Evolutionary conservation across 2,113 vertebrate species (phyloP), one percentile per base, ranked within the genome.

Genomic region (Sardina pilchardus): DNA sequence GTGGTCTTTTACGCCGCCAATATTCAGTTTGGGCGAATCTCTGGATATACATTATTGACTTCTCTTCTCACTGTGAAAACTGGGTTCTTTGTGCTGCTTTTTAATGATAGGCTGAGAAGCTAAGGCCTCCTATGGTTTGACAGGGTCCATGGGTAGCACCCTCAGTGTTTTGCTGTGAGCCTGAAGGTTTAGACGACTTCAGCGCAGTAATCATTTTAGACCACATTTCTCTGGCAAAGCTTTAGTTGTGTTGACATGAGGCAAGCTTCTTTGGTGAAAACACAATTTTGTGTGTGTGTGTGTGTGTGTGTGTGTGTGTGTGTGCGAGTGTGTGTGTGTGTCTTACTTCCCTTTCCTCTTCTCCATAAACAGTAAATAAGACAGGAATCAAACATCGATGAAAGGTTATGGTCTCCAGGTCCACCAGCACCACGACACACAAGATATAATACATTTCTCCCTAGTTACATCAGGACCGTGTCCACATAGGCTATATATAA

Each of bases 391-490:
- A 10, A 47, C 75, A 21, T 53, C 42, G 81, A 86, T 90, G 75
- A 85, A 87, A 87, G 75, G 86, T 71, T 1, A 44, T 1, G n/a
- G 48, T 59, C 87, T 83, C 67, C 21, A n/a, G 36, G 67, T 83
- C 10, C 78, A 82, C 83, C 71, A 44, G 47, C 56, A 80, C 67
- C 67, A 26, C 43, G n/a, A 12, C 39, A 53, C 34, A 26, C 85
- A 67, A 82, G 63, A 85, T 83, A 34, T 39, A 84, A 78, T 87
- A 3, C 47, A 85, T 85, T 87, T 88, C 19, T 63, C 36, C 82
- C 84, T 85, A 87, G 87, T 56, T 56, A 24, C 3, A 24, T 21
- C 24, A 3, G 4, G 5, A 56, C 48, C 48, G 1, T 39, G 39
- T 39, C 4, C 39, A 39, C 39, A 39, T 39, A n/a, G 39, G 39